Evolutionary conservation across 2,113 vertebrate species (phyloP), one percentile per base, ranked within the genome.

Genomic region (Xerus inauris): DNA sequence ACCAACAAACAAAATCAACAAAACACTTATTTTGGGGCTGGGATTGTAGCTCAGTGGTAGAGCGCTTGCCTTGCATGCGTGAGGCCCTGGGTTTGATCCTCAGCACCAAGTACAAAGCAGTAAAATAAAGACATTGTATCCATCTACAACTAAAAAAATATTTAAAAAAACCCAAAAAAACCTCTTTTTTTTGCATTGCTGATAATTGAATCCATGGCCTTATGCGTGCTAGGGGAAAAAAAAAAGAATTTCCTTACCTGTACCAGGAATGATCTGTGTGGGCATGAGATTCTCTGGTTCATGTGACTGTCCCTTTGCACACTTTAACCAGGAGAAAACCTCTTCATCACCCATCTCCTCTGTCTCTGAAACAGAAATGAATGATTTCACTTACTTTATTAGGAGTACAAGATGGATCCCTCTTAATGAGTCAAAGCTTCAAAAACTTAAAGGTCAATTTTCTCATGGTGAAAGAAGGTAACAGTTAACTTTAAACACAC

Each of bases 201-300:
- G 24, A 3, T 28, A 62, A 26, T 62, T 26, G 59, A 62, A 62
- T 3, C 2, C 59, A 28, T 24, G 59, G 24, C 24, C 24, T 62
- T 62, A 10, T 62, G 26, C 26, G 28, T 62, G 24, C 4, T 57
- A 57, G 17, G 54, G 19, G 17, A 28, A 64, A n/a, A 69, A 82
- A 90, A 94, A 85, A 22, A 3, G 80, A 51, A 86, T 62, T 83
- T 92, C 19, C 92, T 98, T 99, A 99, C 99, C 99, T 99, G 99
- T 99, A 89, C 99, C 99, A 95, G 99, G 99, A 98, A 99, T 99
- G 96, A 99, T 99, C 98, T 99, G 99, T 19, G 99, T 99, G 12
- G 99, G 99, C 99, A 99, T 99, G 94, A 99, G 99, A 98, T 99
- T 99, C 98, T 99, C 99, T 94, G 99, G 99, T 97, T 99, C 99